A percentile compares a stretch with the other conserved stretches of the same genome.
Evolutionary conservation across 1,140 invertebrate species (phyloP).

Genomic region (Monomorium pharaonis): DNA sequence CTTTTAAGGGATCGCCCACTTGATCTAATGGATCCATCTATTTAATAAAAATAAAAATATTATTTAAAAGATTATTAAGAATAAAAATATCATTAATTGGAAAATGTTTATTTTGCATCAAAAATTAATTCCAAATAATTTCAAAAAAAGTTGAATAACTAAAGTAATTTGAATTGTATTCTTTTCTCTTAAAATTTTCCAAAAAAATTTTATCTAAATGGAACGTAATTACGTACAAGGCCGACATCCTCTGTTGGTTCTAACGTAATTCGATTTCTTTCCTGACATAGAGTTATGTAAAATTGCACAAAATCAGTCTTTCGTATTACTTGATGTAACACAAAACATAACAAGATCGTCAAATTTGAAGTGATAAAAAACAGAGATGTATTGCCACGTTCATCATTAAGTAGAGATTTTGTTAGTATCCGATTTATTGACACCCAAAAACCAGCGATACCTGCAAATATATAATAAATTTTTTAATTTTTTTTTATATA

Average conservation of each 20-base stretch:
- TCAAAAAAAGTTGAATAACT: conserved; percentile 35
- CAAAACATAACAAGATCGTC: conserved; percentile 90
- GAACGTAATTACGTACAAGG: conserved; percentile 86
- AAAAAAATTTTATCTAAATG: conserved; percentile 5
- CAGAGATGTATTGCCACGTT: conserved; percentile 92
- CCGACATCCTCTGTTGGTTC: conserved; percentile 93
- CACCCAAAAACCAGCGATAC: conserved; percentile 94
- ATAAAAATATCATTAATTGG: not conserved
- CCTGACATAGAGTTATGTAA: conserved; percentile 91
- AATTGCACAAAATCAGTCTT: conserved; percentile 93
- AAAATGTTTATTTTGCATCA: conserved; percentile 19
- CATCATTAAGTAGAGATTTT: conserved; percentile 90
- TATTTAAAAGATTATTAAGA: too few species aligned
- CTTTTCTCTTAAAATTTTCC: not conserved
- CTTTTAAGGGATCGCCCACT: conserved; percentile 82
- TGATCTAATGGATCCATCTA: conserved; percentile 87
- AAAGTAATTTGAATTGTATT: not conserved
- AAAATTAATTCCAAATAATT: conserved; percentile 30
- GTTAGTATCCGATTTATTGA: conserved; percentile 94
- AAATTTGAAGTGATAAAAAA: conserved; percentile 93
- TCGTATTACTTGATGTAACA: conserved; percentile 91
- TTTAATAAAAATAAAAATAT: not conserved
- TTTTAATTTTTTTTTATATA: not conserved
- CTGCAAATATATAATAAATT: conserved; percentile 80
- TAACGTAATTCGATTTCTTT: conserved; percentile 90